phyloP scores from a whole-genome alignment of 2,888 invertebrate genomes.

The Deroplatys truncata region DNA sequence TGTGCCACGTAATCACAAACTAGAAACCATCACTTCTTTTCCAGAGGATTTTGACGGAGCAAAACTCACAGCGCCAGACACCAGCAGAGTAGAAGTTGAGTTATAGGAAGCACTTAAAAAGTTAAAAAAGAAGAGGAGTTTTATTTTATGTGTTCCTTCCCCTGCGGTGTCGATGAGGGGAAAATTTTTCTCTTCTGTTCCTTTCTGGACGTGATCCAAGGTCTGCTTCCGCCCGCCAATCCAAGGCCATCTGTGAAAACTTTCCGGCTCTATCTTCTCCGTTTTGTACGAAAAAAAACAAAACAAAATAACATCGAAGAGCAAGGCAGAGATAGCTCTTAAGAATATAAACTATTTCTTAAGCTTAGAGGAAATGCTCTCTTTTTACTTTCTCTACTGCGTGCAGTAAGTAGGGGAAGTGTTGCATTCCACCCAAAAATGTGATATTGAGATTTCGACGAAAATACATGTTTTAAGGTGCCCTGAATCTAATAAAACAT shows the following conservation, averaged over 20 bases:
- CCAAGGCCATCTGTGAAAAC: background rate
- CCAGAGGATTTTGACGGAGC: background rate
- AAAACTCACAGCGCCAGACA: background rate
- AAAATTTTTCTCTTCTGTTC: background rate
- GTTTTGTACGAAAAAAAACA: too few species aligned
- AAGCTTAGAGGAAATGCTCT: too few species aligned
- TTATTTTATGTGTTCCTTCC: background rate
- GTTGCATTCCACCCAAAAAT: too few species aligned
- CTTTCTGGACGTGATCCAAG: background rate
- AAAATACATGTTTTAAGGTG: too few species aligned
- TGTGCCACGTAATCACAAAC: background rate
- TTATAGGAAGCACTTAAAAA: background rate
- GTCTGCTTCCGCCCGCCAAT: background rate
- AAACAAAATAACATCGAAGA: too few species aligned
- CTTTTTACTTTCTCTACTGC: too few species aligned
- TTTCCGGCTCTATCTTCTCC: background rate
- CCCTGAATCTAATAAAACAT: too few species aligned
- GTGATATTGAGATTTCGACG: too few species aligned
- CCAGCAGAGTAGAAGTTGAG: background rate
- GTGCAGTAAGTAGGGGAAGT: too few species aligned
- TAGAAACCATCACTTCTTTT: background rate
- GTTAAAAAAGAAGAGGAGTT: background rate
- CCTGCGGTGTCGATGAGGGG: background rate
- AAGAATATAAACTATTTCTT: too few species aligned
- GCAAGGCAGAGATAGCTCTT: too few species aligned